Conservation (phyloP, 2,888 invertebrate genomes). For the Cetonia aurata region DNA sequence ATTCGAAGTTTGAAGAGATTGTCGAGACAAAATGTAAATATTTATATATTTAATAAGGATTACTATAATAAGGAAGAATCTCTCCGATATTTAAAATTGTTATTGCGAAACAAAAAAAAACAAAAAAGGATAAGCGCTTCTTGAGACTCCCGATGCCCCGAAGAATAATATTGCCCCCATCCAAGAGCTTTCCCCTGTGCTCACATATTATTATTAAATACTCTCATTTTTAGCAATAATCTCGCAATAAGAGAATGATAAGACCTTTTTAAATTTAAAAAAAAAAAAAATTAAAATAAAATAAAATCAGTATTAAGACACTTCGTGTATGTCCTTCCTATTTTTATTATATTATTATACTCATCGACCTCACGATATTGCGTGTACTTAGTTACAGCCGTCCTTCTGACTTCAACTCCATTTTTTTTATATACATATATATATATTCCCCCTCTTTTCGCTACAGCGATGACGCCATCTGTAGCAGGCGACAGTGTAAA, state of each 20-base stretch:
- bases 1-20: constrained; percentile 17
- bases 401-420: not conserved
- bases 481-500: too few species aligned
- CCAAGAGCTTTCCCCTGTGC: constrained; percentile 44
- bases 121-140: constrained; percentile 5
- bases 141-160: too few species aligned
- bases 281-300: constrained; percentile 8
- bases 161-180: constrained; percentile 43
- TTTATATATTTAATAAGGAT: not conserved
- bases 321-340: constrained; percentile 42
- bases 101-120: constrained; percentile 30
- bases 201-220: too few species aligned
- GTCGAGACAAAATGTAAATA: constrained; percentile 39
- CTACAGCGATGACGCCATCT: too few species aligned
- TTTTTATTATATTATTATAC: constrained; percentile 14
- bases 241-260: constrained; percentile 65
- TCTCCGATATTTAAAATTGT: constrained; percentile 54
- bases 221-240: constrained; percentile 67
- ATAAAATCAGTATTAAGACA: constrained; percentile 65
- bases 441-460: not conserved
- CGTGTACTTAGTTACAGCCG: constrained; percentile 17
- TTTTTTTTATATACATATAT: too few species aligned
- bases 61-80: constrained; percentile 46
- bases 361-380: too few species aligned
- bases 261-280: constrained; percentile 10